Evolutionary conservation across 1,140 invertebrate genomes (phyloP).

Genomic region (Drosophila sulfurigaster): DNA sequence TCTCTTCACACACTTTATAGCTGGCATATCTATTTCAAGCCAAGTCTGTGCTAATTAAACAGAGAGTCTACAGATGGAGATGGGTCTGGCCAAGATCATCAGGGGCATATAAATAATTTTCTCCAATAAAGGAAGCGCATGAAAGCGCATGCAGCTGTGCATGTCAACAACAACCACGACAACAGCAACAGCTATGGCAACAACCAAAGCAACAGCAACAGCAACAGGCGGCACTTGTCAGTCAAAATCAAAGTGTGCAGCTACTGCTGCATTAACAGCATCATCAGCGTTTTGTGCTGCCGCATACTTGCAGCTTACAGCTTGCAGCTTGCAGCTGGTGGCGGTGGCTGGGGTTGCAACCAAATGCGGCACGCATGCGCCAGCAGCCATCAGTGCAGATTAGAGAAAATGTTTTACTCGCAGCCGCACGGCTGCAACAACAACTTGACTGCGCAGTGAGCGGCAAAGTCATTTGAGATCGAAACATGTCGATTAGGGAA

Average conservation of each 20-base stretch:
- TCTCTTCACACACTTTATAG: background rate
- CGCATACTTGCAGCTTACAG: background rate
- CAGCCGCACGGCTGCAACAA: conserved; percentile 17
- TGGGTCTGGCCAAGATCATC: conserved; percentile 36
- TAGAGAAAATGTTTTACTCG: conserved; percentile 82
- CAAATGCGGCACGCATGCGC: conserved; percentile 71
- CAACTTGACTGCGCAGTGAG: conserved; percentile 34
- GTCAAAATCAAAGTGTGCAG: conserved; percentile 80
- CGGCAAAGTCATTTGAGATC: conserved; percentile 79
- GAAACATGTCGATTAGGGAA: conserved; percentile 84
- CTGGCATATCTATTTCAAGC: conserved; percentile 23
- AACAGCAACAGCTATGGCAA: conserved; percentile 36
- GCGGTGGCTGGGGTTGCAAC: conserved; percentile 22
- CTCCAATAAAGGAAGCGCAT: conserved; percentile 78
- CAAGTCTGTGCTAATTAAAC: conserved; percentile 56
- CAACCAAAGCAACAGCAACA: conserved; percentile 38
- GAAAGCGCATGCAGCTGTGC: conserved; percentile 79
- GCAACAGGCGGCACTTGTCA: conserved; percentile 78
- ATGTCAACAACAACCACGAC: conserved; percentile 68
- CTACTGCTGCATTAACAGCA: conserved; percentile 65
- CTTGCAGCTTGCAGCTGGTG: background rate
- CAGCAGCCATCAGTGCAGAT: conserved; percentile 74
- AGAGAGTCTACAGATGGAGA: conserved; percentile 5
- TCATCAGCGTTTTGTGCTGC: conserved; percentile 52
- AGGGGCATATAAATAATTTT: conserved; percentile 77